Percentiles rank a stretch among this genome's conserved stretches.
These are phyloP conservation scores for Andrena fulva DNA, from an alignment of 2,888 invertebrate genomes.

Conservation along the genomic window DNA sequence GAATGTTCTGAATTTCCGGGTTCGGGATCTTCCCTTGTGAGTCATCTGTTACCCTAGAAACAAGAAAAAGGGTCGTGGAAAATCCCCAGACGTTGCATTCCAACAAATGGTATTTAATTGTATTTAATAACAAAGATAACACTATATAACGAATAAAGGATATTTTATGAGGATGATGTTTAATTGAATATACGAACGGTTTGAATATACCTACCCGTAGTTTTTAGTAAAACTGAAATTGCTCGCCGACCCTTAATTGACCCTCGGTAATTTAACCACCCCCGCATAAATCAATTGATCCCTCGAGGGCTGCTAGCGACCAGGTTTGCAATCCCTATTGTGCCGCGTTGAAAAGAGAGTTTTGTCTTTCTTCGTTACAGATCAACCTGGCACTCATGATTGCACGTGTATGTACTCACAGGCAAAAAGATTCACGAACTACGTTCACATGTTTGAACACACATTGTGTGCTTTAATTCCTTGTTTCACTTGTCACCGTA, in stretches of 20 bases:
- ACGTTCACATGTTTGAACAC: background rate
- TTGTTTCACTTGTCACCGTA: too few relatives aligned
- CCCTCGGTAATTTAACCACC: background rate
- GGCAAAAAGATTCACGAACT: background rate
- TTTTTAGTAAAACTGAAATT: background rate
- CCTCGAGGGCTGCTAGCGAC: background rate
- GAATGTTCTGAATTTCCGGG: too few relatives aligned
- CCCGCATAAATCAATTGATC: background rate
- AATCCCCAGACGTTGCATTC: too few relatives aligned
- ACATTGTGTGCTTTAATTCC: too few relatives aligned
- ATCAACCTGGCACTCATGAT: background rate
- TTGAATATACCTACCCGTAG: background rate
- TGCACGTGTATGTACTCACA: background rate
- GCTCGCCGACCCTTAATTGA: background rate
- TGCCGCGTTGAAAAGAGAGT: background rate
- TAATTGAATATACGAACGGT: background rate
- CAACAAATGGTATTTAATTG: too few relatives aligned
- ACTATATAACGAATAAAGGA: too few relatives aligned
- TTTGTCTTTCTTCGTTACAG: background rate
- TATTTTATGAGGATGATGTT: too few relatives aligned
- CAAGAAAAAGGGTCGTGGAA: too few relatives aligned
- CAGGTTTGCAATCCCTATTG: background rate
- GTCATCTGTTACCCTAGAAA: too few relatives aligned
- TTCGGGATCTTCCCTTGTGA: too few relatives aligned
- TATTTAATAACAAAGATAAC: too few relatives aligned